A percentile compares a stretch with the other conserved stretches of the same genome.
phyloP scores from a whole-genome alignment of 2,888 invertebrate genomes.

The Operophtera brumata region DNA sequence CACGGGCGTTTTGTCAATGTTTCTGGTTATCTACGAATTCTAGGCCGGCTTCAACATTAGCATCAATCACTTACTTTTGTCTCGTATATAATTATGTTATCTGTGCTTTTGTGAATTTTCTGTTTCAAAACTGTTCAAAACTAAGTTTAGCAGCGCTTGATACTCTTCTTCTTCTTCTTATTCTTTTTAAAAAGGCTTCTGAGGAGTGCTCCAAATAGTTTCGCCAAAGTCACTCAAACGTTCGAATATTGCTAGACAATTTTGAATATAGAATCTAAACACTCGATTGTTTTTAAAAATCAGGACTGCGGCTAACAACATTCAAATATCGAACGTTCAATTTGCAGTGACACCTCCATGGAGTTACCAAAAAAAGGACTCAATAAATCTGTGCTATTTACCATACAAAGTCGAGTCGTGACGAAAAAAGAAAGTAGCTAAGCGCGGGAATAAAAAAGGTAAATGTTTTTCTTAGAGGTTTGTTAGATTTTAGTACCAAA shows the following conservation, averaged over 20 bases:
- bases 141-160: no score
- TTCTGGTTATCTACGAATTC: slow-evolving; percentile 2
- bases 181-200: no score
- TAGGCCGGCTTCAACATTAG: background rate
- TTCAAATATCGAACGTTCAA: slow-evolving; percentile 14
- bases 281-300: no score
- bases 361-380: slow-evolving; percentile 12
- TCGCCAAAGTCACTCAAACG: no score
- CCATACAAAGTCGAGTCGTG: slow-evolving; percentile 68
- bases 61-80: background rate
- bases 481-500: slow-evolving; percentile 51
- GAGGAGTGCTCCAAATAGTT: no score
- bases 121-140: no score
- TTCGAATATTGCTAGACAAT: no score
- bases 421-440: slow-evolving; percentile 42
- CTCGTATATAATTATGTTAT: no score
- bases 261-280: no score
- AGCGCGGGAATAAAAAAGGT: slow-evolving; percentile 40
- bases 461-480: slow-evolving; percentile 38
- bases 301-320: slow-evolving; percentile 1
- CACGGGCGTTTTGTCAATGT: slow-evolving; percentile 6
- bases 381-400: slow-evolving; percentile 46
- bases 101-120: no score
- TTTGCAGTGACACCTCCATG: slow-evolving; percentile 12
- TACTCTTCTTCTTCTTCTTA: no score